Base-by-base conservation (phyloP, 1,140 invertebrate species). In the Leucophenga varia region DNA sequence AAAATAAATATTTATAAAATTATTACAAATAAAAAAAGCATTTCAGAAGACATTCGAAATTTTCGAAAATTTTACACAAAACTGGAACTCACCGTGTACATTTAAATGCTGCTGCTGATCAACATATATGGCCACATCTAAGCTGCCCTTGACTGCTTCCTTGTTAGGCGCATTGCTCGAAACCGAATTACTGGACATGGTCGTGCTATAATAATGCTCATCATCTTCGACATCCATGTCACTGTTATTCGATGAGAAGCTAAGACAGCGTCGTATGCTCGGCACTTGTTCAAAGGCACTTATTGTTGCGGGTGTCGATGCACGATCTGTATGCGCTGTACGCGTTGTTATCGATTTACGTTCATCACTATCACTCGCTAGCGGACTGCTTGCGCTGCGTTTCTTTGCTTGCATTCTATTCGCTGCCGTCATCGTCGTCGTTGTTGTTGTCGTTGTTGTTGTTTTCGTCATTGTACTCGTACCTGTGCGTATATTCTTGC, bases 71-170 rank as follows among this genome's bases (percentile, higher is more conserved):
- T 8, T 12, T 8, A 36, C 7, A 43, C 39, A 35, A 41, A 44
- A 47, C 45, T 59, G 64, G 61, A 61, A 72, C 72, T 75, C 63
- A 75, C 72, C 72, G 47, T 75, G 72, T 59, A 75, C 70, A 67
- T 73, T 71, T 46, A 75, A 60, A 48, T 55, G 55, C 44, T 57
- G 59, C 18, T 65, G 51, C 13, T 56, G 50, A 30, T 52, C 52
- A 25, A 59, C 46, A 32, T 54, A 61, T n/a, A 70, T 65, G 39
- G 55, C 52, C 38, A 75, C 32, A 20, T 75, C 72, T 16, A 75
- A 54, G 47, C 59, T 61, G 36, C 72, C 72, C 1, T 35, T 45
- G 10, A 46, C 39, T 17, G 43, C 32, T 2, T 22, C 13, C 37
- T 17, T 3, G 36, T 18, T 46, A 28, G 5, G 5, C 22, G 22